These are phyloP conservation scores for Tragelaphus strepsiceros DNA, from an alignment of 2,113 vertebrate species.

Conservation along the genomic window DNA sequence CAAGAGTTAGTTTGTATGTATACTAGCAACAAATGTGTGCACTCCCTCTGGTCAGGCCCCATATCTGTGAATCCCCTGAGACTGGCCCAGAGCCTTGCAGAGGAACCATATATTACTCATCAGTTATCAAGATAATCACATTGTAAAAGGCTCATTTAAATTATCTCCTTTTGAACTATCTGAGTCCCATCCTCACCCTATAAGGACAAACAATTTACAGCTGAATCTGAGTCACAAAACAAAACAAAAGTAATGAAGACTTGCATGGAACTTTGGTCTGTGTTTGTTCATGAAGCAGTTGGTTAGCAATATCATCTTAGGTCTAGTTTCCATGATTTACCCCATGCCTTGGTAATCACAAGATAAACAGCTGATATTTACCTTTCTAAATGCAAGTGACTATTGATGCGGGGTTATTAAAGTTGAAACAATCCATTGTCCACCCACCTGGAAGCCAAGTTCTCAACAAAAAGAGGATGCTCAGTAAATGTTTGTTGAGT, in stretches of 20 bases:
- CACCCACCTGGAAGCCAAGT: not conserved
- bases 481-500: not conserved
- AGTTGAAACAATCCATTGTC: not conserved
- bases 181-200: not conserved
- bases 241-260: not conserved
- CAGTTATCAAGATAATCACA: not conserved
- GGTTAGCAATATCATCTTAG: not conserved
- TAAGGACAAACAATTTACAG: not conserved
- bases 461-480: not conserved
- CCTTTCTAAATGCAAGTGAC: not conserved
- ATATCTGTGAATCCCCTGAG: not conserved
- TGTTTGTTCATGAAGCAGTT: not conserved
- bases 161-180: not conserved
- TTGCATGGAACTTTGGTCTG: not conserved
- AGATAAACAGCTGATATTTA: not conserved
- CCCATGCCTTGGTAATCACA: not conserved
- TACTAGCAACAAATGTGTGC: not conserved
- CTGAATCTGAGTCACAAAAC: not conserved
- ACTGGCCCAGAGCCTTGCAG: not conserved
- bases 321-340: not conserved
- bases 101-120: not conserved
- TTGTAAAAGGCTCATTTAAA: not conserved
- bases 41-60: not conserved
- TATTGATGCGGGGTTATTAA: not conserved
- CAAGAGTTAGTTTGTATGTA: not conserved